Conservation (phyloP, 2,113 vertebrate species). For the Dascyllus trimaculatus region DNA sequence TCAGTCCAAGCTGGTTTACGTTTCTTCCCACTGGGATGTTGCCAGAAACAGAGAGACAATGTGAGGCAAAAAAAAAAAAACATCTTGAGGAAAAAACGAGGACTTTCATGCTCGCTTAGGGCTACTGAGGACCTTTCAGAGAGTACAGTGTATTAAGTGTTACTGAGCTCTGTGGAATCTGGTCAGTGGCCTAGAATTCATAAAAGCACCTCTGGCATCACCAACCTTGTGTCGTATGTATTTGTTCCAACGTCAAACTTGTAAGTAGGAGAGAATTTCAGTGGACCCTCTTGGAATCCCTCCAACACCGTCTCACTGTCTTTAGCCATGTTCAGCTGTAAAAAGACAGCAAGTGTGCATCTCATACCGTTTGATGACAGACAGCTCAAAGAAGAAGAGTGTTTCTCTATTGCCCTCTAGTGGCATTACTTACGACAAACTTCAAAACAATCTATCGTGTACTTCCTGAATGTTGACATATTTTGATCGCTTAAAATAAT, state of each 20-base stretch:
- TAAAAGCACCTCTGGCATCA: constrained; percentile 16
- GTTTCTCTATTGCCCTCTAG: constrained; percentile 54
- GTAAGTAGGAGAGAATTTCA: constrained; percentile 97
- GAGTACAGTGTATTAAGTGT: constrained; percentile 2
- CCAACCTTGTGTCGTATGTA: constrained; percentile 97
- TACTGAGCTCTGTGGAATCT: constrained; percentile 18
- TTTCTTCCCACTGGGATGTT: constrained; percentile 90
- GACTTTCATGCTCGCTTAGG: constrained; percentile 2
- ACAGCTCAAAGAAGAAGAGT: not conserved
- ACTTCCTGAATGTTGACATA: not conserved
- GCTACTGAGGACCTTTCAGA: constrained; percentile 50
- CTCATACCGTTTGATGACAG: not conserved
- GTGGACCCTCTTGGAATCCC: constrained; percentile 94
- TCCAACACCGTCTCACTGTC: constrained; percentile 92
- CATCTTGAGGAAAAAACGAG: not conserved
- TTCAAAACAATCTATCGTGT: not conserved
- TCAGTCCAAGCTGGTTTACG: constrained; percentile 99
- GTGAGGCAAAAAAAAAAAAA: not conserved
- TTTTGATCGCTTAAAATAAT: constrained; percentile 8
- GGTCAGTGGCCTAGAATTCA: constrained; percentile 42
- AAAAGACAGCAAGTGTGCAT: constrained; percentile 13
- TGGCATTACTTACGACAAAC: constrained; percentile 39
- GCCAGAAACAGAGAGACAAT: constrained; percentile 20
- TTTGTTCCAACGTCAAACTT: constrained; percentile 98
- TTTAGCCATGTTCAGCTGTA: constrained; percentile 96